Percentiles rank a stretch among this genome's conserved stretches.
These are phyloP conservation scores for Amblyopsis rosae DNA, from an alignment of 2,113 vertebrate genomes.

Conservation along the genomic window DNA sequence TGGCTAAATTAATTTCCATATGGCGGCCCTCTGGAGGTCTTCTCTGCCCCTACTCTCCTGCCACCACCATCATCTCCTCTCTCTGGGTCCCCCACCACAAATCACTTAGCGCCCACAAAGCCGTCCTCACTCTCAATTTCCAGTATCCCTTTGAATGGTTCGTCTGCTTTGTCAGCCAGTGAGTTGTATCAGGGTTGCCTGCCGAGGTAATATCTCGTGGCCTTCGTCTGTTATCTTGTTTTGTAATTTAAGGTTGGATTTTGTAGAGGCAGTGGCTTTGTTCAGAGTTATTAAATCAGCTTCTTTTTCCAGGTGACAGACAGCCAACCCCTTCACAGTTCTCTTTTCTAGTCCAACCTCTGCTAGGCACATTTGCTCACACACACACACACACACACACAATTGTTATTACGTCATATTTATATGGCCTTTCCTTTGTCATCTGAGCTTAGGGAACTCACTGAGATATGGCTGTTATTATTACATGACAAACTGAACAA, in stretches of 20 bases:
- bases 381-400: constrained; percentile 6
- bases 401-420: constrained; percentile 53
- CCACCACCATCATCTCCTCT: constrained; percentile 10
- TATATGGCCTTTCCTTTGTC: constrained; percentile 46
- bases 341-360: constrained; percentile 34
- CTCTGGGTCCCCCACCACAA: not conserved
- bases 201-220: constrained; percentile 56
- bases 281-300: constrained; percentile 65
- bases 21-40: constrained; percentile 34
- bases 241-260: constrained; percentile 72
- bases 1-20: constrained; percentile 72
- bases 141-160: constrained; percentile 54
- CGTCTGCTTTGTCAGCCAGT: constrained; percentile 59
- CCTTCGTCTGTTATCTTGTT: constrained; percentile 56
- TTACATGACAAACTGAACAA: constrained; percentile 35
- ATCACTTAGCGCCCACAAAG: constrained; percentile 10
- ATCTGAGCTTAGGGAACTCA: constrained; percentile 38
- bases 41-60: constrained; percentile 17
- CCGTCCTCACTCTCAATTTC: constrained; percentile 18
- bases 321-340: constrained; percentile 43
- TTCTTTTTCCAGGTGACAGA: constrained; percentile 49
- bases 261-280: constrained; percentile 55
- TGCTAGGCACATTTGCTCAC: constrained; percentile 36
- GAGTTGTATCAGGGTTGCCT: constrained; percentile 70
- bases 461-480: constrained; percentile 36